Conservation (phyloP, 2,797 vertebrate species). For the Varecia variegata region DNA sequence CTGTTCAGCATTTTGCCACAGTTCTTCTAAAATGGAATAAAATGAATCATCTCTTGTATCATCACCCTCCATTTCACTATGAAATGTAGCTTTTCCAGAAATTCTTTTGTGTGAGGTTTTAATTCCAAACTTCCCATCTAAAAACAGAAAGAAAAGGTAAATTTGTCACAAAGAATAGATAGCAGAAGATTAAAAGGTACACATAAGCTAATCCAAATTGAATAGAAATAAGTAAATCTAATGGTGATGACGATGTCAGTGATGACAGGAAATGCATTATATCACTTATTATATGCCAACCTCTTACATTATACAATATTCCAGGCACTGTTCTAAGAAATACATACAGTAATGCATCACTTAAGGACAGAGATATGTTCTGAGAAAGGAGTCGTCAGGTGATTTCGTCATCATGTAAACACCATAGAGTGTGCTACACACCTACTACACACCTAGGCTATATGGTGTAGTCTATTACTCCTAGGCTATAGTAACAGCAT, state of each 20-base stretch:
- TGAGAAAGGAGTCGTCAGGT: background rate
- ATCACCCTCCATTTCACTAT: constrained; percentile 36
- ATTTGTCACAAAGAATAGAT: constrained; percentile 44
- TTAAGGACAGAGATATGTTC: background rate
- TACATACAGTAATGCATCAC: background rate
- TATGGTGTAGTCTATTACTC: background rate
- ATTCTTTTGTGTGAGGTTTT: constrained; percentile 55
- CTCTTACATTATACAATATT: background rate
- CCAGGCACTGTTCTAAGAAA: constrained; percentile 33
- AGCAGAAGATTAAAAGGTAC: constrained; percentile 10
- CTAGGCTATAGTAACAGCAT: background rate
- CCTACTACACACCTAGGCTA: background rate
- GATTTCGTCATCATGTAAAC: background rate
- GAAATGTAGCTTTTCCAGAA: constrained; percentile 59
- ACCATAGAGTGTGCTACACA: background rate
- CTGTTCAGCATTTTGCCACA: constrained; percentile 60
- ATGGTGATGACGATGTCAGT: background rate
- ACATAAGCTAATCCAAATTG: constrained; percentile 16
- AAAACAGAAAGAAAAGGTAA: constrained; percentile 49
- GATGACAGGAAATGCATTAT: background rate
- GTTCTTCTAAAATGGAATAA: constrained; percentile 71
- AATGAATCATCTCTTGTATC: constrained; percentile 52
- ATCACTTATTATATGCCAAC: constrained; percentile 1
- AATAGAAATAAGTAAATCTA: constrained; percentile 29
- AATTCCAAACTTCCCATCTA: constrained; percentile 62